phyloP scores from a whole-genome alignment of 2,797 vertebrate species.

The Odontamblyopus rebecca region DNA sequence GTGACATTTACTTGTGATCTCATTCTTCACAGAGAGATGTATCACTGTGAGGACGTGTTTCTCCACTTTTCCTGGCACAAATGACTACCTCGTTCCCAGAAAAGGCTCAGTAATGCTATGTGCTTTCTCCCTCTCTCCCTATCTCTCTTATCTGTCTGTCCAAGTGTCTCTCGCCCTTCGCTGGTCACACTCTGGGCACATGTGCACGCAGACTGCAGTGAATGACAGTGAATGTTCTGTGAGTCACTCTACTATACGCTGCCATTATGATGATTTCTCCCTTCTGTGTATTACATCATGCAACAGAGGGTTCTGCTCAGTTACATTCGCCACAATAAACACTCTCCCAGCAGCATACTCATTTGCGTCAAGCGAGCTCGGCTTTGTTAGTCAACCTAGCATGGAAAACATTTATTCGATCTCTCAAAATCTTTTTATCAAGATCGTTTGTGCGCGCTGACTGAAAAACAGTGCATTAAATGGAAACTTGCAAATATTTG shows the following conservation, averaged over 20 bases:
- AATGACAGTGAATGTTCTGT: slow-evolving; percentile 74
- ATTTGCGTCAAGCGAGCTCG: slow-evolving; percentile 38
- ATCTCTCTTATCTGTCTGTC: slow-evolving; percentile 13
- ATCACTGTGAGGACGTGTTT: slow-evolving; percentile 70
- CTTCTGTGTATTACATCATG: slow-evolving; percentile 78
- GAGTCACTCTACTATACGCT: slow-evolving; percentile 76
- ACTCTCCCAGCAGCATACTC: slow-evolving; percentile 46
- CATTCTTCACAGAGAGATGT: slow-evolving; percentile 72
- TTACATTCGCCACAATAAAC: slow-evolving; percentile 67
- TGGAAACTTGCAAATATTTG: slow-evolving; percentile 21
- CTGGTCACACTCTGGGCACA: slow-evolving; percentile 65
- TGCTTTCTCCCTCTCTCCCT: slow-evolving; percentile 19
- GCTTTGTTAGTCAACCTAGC: slow-evolving; percentile 48
- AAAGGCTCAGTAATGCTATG: slow-evolving; percentile 65
- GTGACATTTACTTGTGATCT: slow-evolving; percentile 75
- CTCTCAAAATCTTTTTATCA: slow-evolving; percentile 36
- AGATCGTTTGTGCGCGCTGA: slow-evolving; percentile 19
- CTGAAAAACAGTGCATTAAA: slow-evolving; percentile 12
- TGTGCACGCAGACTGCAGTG: slow-evolving; percentile 66
- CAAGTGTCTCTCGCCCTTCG: slow-evolving; percentile 35
- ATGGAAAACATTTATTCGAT: slow-evolving; percentile 49
- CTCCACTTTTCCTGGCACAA: slow-evolving; percentile 76
- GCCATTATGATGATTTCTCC: slow-evolving; percentile 78
- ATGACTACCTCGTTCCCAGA: slow-evolving; percentile 77
- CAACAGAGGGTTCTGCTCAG: slow-evolving; percentile 67